phyloP scores from a whole-genome alignment of 2,113 vertebrate genomes.

The Cacatua alba region DNA sequence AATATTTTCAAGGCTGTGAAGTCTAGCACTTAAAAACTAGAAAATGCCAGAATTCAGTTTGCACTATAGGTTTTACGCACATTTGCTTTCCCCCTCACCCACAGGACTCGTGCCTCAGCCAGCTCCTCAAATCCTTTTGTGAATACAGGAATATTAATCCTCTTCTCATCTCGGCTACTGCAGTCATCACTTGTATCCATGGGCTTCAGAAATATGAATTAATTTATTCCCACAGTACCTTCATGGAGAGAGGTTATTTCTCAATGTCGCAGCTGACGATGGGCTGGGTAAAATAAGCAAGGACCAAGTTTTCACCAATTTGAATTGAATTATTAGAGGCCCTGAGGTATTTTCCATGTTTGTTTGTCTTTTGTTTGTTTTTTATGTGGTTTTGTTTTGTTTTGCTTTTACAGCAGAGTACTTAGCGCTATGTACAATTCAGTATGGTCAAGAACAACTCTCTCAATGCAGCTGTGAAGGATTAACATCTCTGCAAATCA shows the following conservation, averaged over 20 bases:
- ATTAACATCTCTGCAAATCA: background rate
- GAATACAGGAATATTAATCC: background rate
- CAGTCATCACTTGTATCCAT: background rate
- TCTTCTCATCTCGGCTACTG: background rate
- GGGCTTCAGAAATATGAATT: background rate
- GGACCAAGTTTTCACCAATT: background rate
- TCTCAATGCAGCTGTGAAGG: background rate
- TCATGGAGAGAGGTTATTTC: background rate
- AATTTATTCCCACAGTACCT: background rate
- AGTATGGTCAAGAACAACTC: background rate
- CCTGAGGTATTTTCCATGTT: rapidly evolving
- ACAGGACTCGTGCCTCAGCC: background rate
- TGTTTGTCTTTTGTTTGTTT: background rate
- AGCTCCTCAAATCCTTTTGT: background rate
- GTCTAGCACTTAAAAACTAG: background rate
- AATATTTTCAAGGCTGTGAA: background rate
- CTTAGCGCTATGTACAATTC: background rate
- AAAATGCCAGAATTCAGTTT: background rate
- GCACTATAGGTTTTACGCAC: background rate
- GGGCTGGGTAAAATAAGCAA: background rate
- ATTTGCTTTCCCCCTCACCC: background rate
- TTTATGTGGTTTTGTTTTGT: background rate
- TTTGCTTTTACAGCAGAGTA: background rate
- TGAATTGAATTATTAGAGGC: background rate
- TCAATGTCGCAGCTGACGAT: background rate